Evolutionary conservation across 2,888 invertebrate genomes (phyloP).

Genomic region (Chrysomela aeneicollis): DNA sequence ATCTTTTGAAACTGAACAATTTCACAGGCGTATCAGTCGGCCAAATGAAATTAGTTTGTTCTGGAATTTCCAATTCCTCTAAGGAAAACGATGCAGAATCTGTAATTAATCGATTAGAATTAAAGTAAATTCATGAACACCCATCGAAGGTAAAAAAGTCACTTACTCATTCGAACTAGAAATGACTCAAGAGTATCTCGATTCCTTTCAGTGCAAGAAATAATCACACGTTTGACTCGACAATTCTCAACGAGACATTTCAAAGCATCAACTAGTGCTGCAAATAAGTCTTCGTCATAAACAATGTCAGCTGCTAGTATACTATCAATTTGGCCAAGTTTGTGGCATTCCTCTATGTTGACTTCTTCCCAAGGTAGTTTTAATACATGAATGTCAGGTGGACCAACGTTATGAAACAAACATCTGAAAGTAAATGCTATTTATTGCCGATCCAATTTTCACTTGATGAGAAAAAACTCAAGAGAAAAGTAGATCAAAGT

Average conservation of each 20-base stretch:
- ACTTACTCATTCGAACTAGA: slow-evolving; percentile 52
- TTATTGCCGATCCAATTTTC: too few relatives aligned
- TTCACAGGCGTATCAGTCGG: slow-evolving; percentile 45
- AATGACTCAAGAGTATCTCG: slow-evolving; percentile 69
- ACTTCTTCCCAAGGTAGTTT: slow-evolving; percentile 65
- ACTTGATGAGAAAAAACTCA: too few relatives aligned
- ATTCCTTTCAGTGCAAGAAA: slow-evolving; percentile 73
- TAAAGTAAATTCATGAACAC: neutral
- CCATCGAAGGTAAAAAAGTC: neutral
- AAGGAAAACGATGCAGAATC: slow-evolving; percentile 3
- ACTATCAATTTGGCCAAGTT: slow-evolving; percentile 58
- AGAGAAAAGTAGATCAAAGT: too few relatives aligned
- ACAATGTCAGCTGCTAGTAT: slow-evolving; percentile 70
- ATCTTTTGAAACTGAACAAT: slow-evolving; percentile 39
- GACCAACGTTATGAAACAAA: slow-evolving; percentile 14
- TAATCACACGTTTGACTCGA: slow-evolving; percentile 59
- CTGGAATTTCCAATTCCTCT: slow-evolving; percentile 39
- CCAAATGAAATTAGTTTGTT: slow-evolving; percentile 50
- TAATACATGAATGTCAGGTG: slow-evolving; percentile 47
- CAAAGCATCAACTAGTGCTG: slow-evolving; percentile 61
- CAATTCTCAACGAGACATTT: slow-evolving; percentile 57
- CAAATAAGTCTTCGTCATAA: slow-evolving; percentile 67
- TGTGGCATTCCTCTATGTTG: slow-evolving; percentile 50
- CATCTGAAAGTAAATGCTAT: slow-evolving; percentile 26
- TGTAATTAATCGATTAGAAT: neutral